These are phyloP conservation scores for Bombus terrestris DNA, from an alignment of 1,140 invertebrate species.

Conservation along the genomic window DNA sequence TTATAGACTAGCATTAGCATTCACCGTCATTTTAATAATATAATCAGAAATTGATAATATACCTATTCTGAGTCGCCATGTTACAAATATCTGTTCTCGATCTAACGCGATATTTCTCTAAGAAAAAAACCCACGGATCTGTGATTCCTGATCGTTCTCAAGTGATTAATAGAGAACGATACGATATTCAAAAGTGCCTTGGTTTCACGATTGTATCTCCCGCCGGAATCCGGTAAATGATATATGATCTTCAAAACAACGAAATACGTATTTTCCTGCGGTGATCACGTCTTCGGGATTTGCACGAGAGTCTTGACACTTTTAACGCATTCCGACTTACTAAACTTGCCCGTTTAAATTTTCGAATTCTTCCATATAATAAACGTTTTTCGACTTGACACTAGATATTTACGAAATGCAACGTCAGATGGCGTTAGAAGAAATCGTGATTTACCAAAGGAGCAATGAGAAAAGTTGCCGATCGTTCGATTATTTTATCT, in stretches of 20 bases:
- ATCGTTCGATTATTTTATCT: background rate
- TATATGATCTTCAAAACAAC: background rate
- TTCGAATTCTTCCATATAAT: conserved; percentile 62
- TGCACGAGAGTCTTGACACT: conserved; percentile 19
- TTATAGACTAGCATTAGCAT: background rate
- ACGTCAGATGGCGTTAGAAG: conserved; percentile 26
- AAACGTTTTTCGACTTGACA: conserved; percentile 46
- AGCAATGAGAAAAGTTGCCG: conserved; percentile 17
- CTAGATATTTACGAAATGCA: conserved; percentile 18
- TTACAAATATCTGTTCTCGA: conserved; percentile 52
- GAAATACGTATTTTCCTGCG: background rate
- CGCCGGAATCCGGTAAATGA: conserved; percentile 17
- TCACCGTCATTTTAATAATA: background rate
- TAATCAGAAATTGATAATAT: background rate
- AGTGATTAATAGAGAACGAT: background rate
- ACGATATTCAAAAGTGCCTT: conserved; percentile 1
- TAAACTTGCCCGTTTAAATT: conserved; percentile 61
- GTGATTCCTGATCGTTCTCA: background rate
- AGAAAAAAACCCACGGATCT: background rate
- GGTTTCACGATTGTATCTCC: conserved; percentile 14
- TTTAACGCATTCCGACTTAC: conserved; percentile 46
- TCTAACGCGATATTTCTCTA: conserved; percentile 17
- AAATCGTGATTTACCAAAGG: conserved; percentile 15
- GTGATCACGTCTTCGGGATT: conserved; percentile 6
- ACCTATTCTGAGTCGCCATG: conserved; percentile 65